Conservation (phyloP, 2,888 invertebrate genomes). For the Harpalus rubripes region DNA sequence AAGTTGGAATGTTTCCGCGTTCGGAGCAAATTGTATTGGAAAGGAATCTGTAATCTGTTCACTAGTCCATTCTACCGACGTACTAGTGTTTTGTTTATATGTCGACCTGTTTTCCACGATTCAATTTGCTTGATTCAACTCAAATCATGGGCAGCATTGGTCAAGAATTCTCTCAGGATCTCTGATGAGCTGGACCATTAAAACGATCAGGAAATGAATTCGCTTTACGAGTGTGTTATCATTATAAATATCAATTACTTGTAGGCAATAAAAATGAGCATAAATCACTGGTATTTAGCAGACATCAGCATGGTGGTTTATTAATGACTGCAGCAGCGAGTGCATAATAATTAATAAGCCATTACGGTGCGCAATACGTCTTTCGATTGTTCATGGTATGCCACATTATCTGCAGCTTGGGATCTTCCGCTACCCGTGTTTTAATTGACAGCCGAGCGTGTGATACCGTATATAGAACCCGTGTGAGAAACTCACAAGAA, state of each 20-base stretch:
- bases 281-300: constrained; percentile 1
- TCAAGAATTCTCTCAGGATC: no score
- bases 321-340: not conserved
- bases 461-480: constrained; percentile 36
- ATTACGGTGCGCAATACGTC: constrained; percentile 23
- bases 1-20: constrained; percentile 24
- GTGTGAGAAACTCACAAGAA: constrained; percentile 15
- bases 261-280: not conserved
- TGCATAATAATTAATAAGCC: constrained; percentile 34
- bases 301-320: not conserved
- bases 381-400: constrained; percentile 21
- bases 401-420: constrained; percentile 7
- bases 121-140: not conserved
- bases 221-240: not conserved
- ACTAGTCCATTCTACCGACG: not conserved
- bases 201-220: not conserved
- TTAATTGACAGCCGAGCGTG: constrained; percentile 43
- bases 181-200: no score
- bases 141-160: no score
- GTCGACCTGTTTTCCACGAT: not conserved
- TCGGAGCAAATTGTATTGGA: constrained; percentile 5
- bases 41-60: not conserved
- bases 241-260: constrained; percentile 2
- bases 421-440: constrained; percentile 44
- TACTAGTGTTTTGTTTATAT: not conserved